Percentiles rank a stretch among this genome's conserved stretches.
phyloP scores from a whole-genome alignment of 2,797 vertebrate species.

The Moxostoma hubbsi region DNA sequence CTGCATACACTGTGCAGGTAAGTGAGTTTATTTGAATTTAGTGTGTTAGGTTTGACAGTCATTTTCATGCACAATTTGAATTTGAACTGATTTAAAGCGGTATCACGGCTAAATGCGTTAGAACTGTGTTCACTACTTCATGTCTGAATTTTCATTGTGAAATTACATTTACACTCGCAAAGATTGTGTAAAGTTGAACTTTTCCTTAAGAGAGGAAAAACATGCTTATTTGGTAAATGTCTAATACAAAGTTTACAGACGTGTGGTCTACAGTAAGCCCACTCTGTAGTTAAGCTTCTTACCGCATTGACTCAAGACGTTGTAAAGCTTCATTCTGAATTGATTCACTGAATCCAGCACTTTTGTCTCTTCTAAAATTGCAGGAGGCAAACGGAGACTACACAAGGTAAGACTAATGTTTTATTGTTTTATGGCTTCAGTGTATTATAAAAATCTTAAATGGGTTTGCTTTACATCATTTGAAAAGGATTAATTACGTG shows the following conservation, averaged over 20 bases:
- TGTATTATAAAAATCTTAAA: neutral
- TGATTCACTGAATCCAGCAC: constrained; percentile 15
- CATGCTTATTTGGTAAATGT: constrained; percentile 1
- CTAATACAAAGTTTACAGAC: constrained; percentile 11
- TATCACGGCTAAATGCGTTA: neutral
- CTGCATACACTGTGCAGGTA: constrained; percentile 94
- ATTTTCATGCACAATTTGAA: constrained; percentile 45
- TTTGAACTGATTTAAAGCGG: constrained; percentile 38
- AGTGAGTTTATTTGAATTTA: constrained; percentile 62
- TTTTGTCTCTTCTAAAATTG: constrained; percentile 62
- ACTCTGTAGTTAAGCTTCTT: constrained; percentile 38
- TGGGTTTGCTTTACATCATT: neutral
- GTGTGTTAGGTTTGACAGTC: constrained; percentile 37
- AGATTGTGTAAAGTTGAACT: neutral
- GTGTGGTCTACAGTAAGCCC: neutral
- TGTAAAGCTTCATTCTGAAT: constrained; percentile 13
- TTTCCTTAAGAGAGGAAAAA: neutral
- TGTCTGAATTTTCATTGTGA: neutral
- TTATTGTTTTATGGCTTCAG: neutral
- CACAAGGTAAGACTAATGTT: constrained; percentile 71
- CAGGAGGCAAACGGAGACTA: constrained; percentile 95
- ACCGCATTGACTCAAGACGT: constrained; percentile 21
- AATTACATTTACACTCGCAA: neutral
- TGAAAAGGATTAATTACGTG: neutral
- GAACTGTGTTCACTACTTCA: neutral